phyloP scores from a whole-genome alignment of 2,113 vertebrate species.

The Mormoops blainvillei region DNA sequence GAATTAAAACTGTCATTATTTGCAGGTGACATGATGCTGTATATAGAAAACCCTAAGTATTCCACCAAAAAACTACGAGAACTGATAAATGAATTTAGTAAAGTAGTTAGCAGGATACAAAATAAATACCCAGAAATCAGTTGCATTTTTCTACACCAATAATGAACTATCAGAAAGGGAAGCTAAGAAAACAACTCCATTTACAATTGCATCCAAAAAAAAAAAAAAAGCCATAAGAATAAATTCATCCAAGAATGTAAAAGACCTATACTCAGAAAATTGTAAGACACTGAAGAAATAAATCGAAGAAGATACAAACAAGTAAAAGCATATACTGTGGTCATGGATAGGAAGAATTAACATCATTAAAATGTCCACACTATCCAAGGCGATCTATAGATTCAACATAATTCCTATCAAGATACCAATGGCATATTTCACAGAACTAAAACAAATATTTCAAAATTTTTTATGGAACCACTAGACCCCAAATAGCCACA shows the following conservation, averaged over 20 bases:
- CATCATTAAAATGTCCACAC: neutral
- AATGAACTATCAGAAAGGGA: neutral
- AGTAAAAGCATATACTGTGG: neutral
- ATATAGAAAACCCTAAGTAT: too few species aligned
- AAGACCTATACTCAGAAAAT: neutral
- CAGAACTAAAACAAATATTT: neutral
- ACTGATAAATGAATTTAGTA: neutral
- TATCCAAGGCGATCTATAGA: neutral
- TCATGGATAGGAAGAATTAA: neutral
- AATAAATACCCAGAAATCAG: neutral
- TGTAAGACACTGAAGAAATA: neutral
- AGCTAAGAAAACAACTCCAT: neutral
- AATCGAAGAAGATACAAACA: neutral
- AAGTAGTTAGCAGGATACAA: neutral
- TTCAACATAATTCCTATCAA: neutral
- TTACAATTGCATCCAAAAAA: neutral
- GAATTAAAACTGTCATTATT: neutral
- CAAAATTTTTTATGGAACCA: neutral
- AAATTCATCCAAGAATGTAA: neutral
- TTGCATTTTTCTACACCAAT: neutral
- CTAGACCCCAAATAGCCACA: neutral
- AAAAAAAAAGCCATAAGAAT: too few species aligned
- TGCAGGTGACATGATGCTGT: neutral
- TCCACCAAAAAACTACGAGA: neutral
- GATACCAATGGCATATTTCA: neutral